Percentiles rank a stretch among this genome's conserved stretches.
phyloP scores from a whole-genome alignment of 2,113 vertebrate species.

The Leuciscus idus region DNA sequence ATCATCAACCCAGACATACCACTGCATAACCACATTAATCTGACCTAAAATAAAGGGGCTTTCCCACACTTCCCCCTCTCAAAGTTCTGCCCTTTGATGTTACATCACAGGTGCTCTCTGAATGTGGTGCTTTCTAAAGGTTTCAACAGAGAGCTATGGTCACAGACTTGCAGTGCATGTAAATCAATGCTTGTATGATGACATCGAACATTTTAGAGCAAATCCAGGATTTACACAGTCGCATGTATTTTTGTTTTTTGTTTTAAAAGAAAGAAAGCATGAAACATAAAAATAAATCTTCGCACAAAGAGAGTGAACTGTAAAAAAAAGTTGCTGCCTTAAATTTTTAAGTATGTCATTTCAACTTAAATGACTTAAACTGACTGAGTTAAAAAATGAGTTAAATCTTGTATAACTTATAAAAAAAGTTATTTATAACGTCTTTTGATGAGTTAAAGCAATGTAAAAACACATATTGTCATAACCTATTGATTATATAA shows the following conservation, averaged over 20 bases:
- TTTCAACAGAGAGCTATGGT: background rate
- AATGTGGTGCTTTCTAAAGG: background rate
- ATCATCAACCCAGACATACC: background rate
- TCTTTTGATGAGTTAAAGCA: too few relatives aligned
- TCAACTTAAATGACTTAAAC: too few relatives aligned
- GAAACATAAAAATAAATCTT: background rate
- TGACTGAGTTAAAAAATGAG: too few relatives aligned
- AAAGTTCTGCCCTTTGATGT: conserved; percentile 12
- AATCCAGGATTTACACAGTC: background rate
- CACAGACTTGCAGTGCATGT: background rate
- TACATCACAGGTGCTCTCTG: background rate
- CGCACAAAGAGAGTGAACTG: background rate
- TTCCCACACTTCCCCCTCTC: background rate
- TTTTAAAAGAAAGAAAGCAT: background rate
- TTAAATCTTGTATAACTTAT: too few relatives aligned
- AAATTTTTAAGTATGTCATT: too few relatives aligned
- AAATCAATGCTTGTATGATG: background rate
- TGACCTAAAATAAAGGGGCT: conserved; percentile 34
- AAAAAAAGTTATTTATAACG: too few relatives aligned
- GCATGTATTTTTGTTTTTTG: background rate
- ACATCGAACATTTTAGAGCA: background rate
- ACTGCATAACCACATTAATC: conserved; percentile 40
- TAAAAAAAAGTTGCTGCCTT: too few relatives aligned
- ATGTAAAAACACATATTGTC: too few relatives aligned
- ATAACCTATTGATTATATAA: too few relatives aligned